Evolutionary conservation across 2,113 vertebrate species (phyloP).

Genomic region (Cebus imitator): DNA sequence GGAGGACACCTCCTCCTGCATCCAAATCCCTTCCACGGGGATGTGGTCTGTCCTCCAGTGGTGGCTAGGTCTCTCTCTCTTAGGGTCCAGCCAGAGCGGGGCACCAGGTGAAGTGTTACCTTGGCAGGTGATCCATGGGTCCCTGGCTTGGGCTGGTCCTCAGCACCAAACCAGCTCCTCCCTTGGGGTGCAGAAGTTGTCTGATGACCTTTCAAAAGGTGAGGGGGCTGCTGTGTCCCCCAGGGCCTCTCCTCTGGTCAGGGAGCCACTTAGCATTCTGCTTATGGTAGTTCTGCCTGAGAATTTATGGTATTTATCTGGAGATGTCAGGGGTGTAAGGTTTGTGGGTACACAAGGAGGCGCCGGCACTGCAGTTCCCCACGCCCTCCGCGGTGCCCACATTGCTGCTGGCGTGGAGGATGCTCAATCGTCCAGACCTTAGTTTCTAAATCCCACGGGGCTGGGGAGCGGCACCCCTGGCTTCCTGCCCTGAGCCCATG

Average conservation of each 20-base stretch:
- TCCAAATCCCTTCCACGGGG: not conserved
- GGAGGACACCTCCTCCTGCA: too few relatives aligned
- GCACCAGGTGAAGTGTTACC: not conserved
- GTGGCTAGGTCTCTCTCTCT: not conserved
- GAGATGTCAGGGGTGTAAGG: slow-evolving; percentile 46
- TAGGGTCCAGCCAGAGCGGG: not conserved
- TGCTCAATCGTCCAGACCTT: not conserved
- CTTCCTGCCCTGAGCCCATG: not conserved
- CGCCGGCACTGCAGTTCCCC: not conserved
- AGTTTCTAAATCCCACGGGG: not conserved
- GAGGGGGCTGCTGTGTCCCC: slow-evolving; percentile 52
- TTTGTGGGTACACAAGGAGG: slow-evolving; percentile 36
- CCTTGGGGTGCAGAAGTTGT: not conserved
- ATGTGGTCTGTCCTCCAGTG: too few relatives aligned
- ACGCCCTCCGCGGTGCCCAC: rapidly evolving
- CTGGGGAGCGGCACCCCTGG: not conserved
- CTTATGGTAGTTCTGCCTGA: slow-evolving; percentile 30
- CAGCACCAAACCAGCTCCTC: not conserved
- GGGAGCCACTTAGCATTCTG: not conserved
- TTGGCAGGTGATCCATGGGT: not conserved
- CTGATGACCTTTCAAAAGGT: slow-evolving; percentile 64
- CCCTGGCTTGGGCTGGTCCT: not conserved
- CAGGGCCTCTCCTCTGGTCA: not conserved
- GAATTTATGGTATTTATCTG: slow-evolving; percentile 66
- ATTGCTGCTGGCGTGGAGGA: too few relatives aligned